A percentile compares a stretch with the other conserved stretches of the same genome.
These are phyloP conservation scores for Ormia ochracea DNA, from an alignment of 2,888 invertebrate species.

Conservation along the genomic window DNA sequence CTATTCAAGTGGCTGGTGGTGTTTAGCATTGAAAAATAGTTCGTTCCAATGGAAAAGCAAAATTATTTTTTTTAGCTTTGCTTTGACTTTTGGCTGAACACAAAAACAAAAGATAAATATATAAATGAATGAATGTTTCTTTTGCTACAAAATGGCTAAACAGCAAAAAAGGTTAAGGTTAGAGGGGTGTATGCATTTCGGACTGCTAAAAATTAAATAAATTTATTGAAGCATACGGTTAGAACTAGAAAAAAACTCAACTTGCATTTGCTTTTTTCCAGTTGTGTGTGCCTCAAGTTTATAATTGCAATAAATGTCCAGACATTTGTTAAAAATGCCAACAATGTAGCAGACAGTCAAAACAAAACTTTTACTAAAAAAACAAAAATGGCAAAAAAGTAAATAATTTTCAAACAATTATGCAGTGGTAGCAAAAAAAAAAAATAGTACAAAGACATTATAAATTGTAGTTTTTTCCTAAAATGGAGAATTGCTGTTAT, in stretches of 20 bases:
- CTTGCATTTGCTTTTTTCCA: constrained; percentile 6
- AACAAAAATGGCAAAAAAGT: not conserved
- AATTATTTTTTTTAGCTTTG: constrained; percentile 18
- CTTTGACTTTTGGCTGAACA: constrained; percentile 10
- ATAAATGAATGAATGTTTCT: not conserved
- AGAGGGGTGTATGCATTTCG: constrained; percentile 39
- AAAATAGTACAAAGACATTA: constrained; percentile 11
- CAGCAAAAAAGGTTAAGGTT: constrained; percentile 55
- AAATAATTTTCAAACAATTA: constrained; percentile 60
- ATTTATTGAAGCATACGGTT: constrained; percentile 27
- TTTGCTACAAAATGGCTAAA: not conserved
- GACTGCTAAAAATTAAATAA: constrained; percentile 7
- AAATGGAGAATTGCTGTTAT: not conserved
- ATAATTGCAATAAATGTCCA: constrained; percentile 63
- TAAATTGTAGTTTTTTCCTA: constrained; percentile 41
- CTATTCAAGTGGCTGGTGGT: not conserved
- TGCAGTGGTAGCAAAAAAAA: constrained; percentile 43
- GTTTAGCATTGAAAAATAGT: constrained; percentile 52
- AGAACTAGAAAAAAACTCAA: constrained; percentile 7
- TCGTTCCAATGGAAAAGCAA: constrained; percentile 24
- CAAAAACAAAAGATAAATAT: not conserved
- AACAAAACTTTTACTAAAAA: constrained; percentile 32
- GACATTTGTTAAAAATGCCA: constrained; percentile 57
- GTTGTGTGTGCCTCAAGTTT: constrained; percentile 57
- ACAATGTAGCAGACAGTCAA: constrained; percentile 51